Percentiles rank a stretch among this genome's conserved stretches.
Conservation (phyloP, 2,797 vertebrate species). For the Spondyliosoma cantharus region DNA sequence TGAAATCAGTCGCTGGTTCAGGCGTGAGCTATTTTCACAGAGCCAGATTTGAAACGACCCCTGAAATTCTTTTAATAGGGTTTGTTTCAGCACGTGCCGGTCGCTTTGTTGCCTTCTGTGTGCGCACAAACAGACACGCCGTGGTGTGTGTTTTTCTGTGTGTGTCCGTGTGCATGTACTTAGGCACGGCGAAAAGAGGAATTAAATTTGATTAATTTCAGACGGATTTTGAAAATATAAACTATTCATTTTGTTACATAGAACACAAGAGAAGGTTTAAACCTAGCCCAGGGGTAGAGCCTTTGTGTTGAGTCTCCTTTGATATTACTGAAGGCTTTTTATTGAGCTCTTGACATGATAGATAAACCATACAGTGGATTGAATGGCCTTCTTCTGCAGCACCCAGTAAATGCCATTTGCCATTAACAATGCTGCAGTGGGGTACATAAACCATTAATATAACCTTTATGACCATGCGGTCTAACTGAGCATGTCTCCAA, state of each 20-base stretch:
- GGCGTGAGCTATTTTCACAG: conserved; percentile 62
- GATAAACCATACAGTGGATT: conserved; percentile 85
- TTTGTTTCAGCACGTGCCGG: conserved; percentile 69
- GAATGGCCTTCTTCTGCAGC: conserved; percentile 82
- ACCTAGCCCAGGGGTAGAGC: conserved; percentile 81
- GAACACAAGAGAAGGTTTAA: conserved; percentile 82
- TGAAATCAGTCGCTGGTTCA: conserved; percentile 63
- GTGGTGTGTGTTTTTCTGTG: conserved; percentile 61
- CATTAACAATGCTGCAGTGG: conserved; percentile 85
- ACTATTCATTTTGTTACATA: conserved; percentile 83
- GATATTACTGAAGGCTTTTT: conserved; percentile 84
- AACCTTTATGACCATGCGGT: conserved; percentile 82
- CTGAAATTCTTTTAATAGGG: conserved; percentile 79
- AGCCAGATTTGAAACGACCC: conserved; percentile 72
- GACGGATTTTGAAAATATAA: conserved; percentile 81
- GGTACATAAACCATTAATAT: conserved; percentile 87
- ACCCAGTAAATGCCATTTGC: conserved; percentile 85
- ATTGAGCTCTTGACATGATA: conserved; percentile 86
- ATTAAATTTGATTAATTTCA: conserved; percentile 84
- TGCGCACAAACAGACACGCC: conserved; percentile 34
- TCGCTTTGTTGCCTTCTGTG: conserved; percentile 66
- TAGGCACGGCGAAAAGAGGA: conserved; percentile 77
- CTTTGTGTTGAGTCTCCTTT: conserved; percentile 83
- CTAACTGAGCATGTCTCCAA: conserved; percentile 83
- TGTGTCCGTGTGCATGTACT: conserved; percentile 70